Base-by-base conservation (phyloP, 2,797 vertebrate genomes). In the Rhynchonycteris naso region DNA sequence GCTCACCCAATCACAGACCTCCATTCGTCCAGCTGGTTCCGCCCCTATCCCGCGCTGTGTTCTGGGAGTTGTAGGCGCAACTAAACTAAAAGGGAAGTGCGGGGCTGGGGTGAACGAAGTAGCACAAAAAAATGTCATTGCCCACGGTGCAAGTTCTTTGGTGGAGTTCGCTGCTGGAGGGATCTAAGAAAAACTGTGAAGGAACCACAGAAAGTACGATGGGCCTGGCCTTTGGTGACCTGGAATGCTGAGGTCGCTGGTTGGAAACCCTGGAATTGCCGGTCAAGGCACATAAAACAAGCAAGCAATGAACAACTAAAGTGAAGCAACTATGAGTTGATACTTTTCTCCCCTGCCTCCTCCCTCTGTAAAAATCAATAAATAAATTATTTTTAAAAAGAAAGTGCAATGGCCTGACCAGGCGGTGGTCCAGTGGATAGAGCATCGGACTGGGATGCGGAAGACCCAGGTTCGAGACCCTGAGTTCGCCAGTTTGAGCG, bases 61-160 rank as follows among this genome's bases (percentile, higher is more conserved):
- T 82, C 90, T 54, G 98, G 98, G 98, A 98, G 33, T 5, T 97
- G 97, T 97, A 98, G 98, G 95, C 65, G 1, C 58, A 0, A 13
- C 22, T 8, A 1, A 22, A 35, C 50, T 5, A 16, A 21, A 30
- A n/a, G 16, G 1, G 1, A 2, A 0, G 1, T 1, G 10, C 1
- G 4, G 0, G 18, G 2, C 21, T 0, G 2, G 0, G 35, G 21
- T 11, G 28, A 35, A 35, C 4, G 4, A 2, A 21, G 15, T 4
- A 9, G 5, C 59, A 5, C 4, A 2, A 11, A 43, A 50, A 65
- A 43, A 66, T 35, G 21, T 58, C 58, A 58, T 50, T 14, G 28
- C 7, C 12, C 22, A 7, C 4, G 1, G 0, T 28, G 26, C n/a
- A 11, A 1, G 28, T 26, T 69, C 12, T 26, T 22, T 24, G 38